Percentiles rank a stretch among this genome's conserved stretches.
These are phyloP conservation scores for Paramormyrops kingsleyae DNA, from an alignment of 2,113 vertebrate genomes.

Conservation along the genomic window DNA sequence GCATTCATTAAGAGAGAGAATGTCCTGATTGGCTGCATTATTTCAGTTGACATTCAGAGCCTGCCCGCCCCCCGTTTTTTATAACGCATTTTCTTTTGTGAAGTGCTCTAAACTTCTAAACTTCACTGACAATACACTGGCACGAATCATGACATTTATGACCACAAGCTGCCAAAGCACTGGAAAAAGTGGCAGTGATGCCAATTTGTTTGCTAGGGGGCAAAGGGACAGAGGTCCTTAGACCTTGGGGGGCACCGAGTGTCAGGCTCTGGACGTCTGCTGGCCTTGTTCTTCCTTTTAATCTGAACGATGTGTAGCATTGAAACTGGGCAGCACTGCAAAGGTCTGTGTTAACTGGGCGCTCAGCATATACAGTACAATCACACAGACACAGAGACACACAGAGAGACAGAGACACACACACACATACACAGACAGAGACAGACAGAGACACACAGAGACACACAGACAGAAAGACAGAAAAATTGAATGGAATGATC, in stretches of 20 bases:
- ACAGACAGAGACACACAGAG: no score
- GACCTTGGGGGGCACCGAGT: background rate
- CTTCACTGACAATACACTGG: background rate
- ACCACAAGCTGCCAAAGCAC: background rate
- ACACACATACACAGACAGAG: no score
- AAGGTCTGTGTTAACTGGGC: background rate
- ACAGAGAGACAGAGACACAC: background rate
- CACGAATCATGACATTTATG: background rate
- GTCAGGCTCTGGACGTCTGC: background rate
- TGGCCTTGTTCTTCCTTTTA: background rate
- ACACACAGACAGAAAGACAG: no score
- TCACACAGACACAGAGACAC: background rate
- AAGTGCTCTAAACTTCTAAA: background rate
- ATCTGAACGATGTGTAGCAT: background rate
- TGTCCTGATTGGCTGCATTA: conserved; percentile 11
- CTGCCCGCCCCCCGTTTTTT: background rate
- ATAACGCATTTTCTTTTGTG: background rate
- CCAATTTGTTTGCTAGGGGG: background rate
- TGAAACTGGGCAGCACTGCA: background rate
- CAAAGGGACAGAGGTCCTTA: background rate
- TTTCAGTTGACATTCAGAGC: conserved; percentile 23
- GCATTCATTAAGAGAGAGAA: conserved; percentile 25
- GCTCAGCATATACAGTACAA: background rate
- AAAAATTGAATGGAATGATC: background rate
- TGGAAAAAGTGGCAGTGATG: background rate